Conservation (phyloP, 2,113 vertebrate species). For the Ceyx melanurus region DNA sequence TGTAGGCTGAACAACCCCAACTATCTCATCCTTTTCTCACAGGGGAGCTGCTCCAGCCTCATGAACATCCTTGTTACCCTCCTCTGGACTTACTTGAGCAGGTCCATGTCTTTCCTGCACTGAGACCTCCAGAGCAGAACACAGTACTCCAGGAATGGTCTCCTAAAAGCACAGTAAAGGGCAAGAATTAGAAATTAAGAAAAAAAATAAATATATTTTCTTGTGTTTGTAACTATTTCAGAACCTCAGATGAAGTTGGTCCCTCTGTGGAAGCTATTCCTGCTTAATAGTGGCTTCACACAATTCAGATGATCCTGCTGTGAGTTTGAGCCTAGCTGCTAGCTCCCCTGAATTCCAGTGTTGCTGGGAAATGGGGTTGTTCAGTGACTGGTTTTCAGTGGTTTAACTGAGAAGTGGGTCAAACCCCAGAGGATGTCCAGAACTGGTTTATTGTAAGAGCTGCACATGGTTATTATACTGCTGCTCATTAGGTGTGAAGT, state of each 20-base stretch:
- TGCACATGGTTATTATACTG: neutral
- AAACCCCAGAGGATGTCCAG: neutral
- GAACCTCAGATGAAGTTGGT: neutral
- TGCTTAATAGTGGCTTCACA: neutral
- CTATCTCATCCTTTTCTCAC: neutral
- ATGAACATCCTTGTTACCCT: neutral
- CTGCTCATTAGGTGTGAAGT: neutral
- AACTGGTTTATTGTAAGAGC: neutral
- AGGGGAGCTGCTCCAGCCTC: neutral
- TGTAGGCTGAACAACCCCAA: neutral
- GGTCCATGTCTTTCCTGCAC: neutral
- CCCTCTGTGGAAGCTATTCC: neutral
- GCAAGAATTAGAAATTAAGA: neutral
- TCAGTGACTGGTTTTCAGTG: neutral
- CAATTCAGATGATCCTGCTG: neutral
- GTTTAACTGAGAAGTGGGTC: neutral
- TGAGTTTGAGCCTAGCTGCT: neutral
- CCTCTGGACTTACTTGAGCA: neutral
- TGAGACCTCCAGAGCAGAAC: neutral
- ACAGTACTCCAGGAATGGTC: neutral
- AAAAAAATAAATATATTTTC: neutral
- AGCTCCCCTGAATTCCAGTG: neutral
- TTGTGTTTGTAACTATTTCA: neutral
- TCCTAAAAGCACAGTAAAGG: neutral
- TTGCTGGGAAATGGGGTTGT: neutral